Evolutionary conservation across 2,113 vertebrate genomes (phyloP).

Genomic region (Bubo blakistoni): DNA sequence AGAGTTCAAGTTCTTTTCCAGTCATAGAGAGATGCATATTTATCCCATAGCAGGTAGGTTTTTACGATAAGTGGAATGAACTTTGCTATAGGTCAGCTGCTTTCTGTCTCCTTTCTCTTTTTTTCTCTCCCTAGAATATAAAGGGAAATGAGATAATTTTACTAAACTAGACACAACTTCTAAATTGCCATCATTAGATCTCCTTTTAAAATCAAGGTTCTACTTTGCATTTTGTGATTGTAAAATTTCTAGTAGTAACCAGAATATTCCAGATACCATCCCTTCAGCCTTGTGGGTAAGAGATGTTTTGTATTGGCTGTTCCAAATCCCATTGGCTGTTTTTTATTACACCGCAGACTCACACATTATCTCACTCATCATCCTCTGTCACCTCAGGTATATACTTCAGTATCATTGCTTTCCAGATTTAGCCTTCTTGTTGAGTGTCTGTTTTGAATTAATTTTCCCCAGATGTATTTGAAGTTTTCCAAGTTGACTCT

Average conservation of each 20-base stretch:
- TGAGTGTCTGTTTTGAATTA: neutral
- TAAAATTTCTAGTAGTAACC: neutral
- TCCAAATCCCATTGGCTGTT: neutral
- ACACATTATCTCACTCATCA: neutral
- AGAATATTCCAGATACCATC: neutral
- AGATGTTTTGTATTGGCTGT: neutral
- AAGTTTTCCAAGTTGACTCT: conserved; percentile 17
- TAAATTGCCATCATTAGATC: neutral
- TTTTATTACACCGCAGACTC: neutral
- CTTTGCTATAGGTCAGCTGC: neutral
- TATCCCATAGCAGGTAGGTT: neutral
- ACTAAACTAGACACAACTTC: neutral
- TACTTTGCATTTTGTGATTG: neutral
- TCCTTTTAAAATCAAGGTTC: neutral
- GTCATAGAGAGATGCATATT: neutral
- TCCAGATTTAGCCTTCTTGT: neutral
- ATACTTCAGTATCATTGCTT: neutral
- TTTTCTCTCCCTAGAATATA: neutral
- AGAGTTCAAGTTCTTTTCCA: neutral
- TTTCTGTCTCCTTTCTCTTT: neutral
- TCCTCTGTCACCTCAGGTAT: neutral
- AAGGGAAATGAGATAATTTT: neutral
- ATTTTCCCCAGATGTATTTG: conserved; percentile 28
- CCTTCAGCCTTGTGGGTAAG: neutral
- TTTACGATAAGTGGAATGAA: neutral